Conservation (phyloP, 2,113 vertebrate species). For the Pedionomus torquatus region DNA sequence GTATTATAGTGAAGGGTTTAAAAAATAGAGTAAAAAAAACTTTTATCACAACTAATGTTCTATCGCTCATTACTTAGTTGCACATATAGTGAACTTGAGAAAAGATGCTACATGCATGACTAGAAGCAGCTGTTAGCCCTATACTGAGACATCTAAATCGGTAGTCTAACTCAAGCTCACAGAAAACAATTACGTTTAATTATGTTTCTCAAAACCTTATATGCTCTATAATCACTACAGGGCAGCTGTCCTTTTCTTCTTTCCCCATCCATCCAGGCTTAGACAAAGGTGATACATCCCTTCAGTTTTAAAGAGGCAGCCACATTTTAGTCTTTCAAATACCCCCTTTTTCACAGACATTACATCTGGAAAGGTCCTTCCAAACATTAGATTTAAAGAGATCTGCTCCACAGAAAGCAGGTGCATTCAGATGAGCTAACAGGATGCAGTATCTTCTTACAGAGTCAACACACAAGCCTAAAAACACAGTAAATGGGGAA, state of each 20-base stretch:
- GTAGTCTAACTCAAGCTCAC: not conserved
- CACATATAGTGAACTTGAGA: not conserved
- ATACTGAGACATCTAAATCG: not conserved
- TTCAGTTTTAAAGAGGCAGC: not conserved
- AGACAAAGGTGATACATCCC: not conserved
- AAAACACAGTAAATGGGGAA: not conserved
- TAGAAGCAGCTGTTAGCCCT: not conserved
- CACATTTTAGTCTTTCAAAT: not conserved
- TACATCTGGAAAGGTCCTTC: not conserved
- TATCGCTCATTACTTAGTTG: not conserved
- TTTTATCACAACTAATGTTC: not conserved
- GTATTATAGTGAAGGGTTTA: not conserved
- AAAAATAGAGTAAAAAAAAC: not conserved
- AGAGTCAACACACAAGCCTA: not conserved
- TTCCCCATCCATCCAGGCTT: not conserved
- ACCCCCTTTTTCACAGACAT: not conserved
- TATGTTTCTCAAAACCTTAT: not conserved
- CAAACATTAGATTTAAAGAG: not conserved
- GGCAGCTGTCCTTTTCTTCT: not conserved
- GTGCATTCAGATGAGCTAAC: not conserved
- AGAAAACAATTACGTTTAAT: not conserved
- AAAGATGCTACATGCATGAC: not conserved
- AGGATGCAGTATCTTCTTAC: not conserved
- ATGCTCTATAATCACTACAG: not conserved
- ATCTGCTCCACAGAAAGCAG: not conserved